Evolutionary conservation across 2,113 vertebrate species (phyloP), one percentile per base, ranked within the genome.

Genomic region (Sinocyclocheilus rhinocerous): DNA sequence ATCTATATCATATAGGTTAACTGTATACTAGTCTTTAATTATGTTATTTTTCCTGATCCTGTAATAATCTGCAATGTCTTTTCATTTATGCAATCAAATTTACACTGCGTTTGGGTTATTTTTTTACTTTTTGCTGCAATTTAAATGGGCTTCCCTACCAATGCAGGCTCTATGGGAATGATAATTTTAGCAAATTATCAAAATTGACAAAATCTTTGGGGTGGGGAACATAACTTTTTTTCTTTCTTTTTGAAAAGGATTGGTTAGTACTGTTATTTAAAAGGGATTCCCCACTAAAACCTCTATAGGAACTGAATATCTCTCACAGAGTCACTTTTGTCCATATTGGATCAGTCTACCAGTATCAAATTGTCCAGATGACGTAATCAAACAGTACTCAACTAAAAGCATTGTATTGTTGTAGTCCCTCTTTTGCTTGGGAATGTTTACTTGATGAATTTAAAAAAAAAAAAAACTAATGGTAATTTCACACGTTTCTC

Each of bases 321-420:
- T 29, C 8, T 42, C 39, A 24, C 18, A 48, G 20, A 42, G 42
- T 48, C 12, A 26, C 59, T 45, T 26, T 81, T 65, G 29, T 10
- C 6, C 29, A 78, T 22, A 22, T 3, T 61, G 0, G 16, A 29
- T 29, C 36, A 24, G 39, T 24, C 42, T 15, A 48, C 39, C 1
- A 57, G 50, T 18, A 78, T 26, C 39, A 78, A 36, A 33, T 63
- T 9, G 57, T 80, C 57, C 10, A 33, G 77, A 80, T 61, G 77
- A 63, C 22, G 15, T 63, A 61, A 42, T 61, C 55, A 61, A 29
- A 48, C 20, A n/a, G 42, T 33, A 57, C 26, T 63, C 12, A n/a
- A 24, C 36, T 45, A 48, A 16, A 6, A 39, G 9, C 13, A 45
- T 10, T 52, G 24, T 24, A 48, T 11, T 39, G 36, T 65, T 18